Base-by-base conservation (phyloP, 1,140 invertebrate genomes). In the Psix sp. region DNA sequence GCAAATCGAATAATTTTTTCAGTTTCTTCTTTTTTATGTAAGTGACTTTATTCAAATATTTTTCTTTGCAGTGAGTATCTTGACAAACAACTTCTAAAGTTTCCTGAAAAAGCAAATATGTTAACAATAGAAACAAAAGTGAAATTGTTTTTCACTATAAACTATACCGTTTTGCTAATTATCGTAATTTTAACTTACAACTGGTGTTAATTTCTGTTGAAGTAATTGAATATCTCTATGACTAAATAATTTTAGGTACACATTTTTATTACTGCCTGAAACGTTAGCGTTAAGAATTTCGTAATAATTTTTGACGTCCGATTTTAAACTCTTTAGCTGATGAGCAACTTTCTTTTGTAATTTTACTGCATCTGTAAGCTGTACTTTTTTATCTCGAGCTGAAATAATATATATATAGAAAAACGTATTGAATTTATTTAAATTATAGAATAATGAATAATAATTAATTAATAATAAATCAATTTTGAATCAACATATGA, bases 381-480 rank as follows among this genome's bases (percentile, higher is more conserved):
- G 86, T 18, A 91, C 86, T 73, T 89, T 89, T 43, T 88, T 87
- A 38, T 91, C 89, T 11, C 90, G 87, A 21, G 84, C 90, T 92
- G 49, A 33, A 73, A 76, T 3, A n/a, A n/a, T n/a, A n/a, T n/a
- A n/a, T n/a, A n/a, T n/a, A n/a, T n/a, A n/a, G n/a, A n/a, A n/a
- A n/a, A n/a, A n/a, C n/a, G n/a, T n/a, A n/a, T n/a, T n/a, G n/a
- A 13, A 45, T 42, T 63, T 24, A 5, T 24, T 24, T 24, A 5
- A 24, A 9, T 24, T 5, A 24, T 24, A 5, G 21, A 24, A 5
- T 5, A 24, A 24, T 5, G 9, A 24, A 5, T 24, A 5, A 5
- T 9, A 24, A 9, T 24, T 4, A 24, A 24, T 24, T 24, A 24
- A 24, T 5, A 24, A 24, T 5, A 24, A 24, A 24, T 9, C 4